Evolutionary conservation across 2,113 vertebrate genomes (phyloP), one percentile per base, ranked within the genome.

Genomic region (Pteruthius melanotis): DNA sequence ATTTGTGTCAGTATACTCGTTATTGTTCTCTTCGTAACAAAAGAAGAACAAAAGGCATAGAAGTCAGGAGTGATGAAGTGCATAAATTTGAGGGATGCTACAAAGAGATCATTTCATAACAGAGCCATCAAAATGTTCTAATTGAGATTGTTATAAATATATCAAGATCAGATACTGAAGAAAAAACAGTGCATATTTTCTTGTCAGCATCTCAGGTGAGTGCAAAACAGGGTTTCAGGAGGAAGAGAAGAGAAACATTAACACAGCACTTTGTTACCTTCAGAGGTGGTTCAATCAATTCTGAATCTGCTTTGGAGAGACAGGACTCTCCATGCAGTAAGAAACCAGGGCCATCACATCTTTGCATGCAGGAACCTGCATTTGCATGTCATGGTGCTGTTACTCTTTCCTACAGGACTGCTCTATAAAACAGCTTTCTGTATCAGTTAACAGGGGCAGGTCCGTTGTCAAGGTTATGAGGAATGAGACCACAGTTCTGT

Each of bases 1-100:
- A 97, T 97, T 97, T 95, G 85, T 94, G 94, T 93, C 94, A 88
- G 77, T 93, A 20, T 94, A 88, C 91, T 92, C 94, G 78, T 85
- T 94, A 92, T 91, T 97, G 94, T 97, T 97, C 94, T 92, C 74
- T 65, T 81, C 1, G 4, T 86, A 93, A 96, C 94, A 95, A 94
- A 96, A 78, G 76, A 66, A 87, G 90, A 96, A 97, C 82, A 97
- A 97, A 97, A 96, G 89, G 56, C 83, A 70, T 64, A 85, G 90
- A 93, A 83, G 90, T 86, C 85, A 95, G 60, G 59, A 92, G 87
- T 88, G 74, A 93, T 71, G 69, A 94, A 77, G 83, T 79, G 83
- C 71, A 26, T 93, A 90, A 93, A 91, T 95, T 76, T 91, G 91
- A 95, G 59, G 85, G 57, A 72, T 89, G 80, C 40, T 96, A 89